phyloP scores from a whole-genome alignment of 1,140 invertebrate species.

The Radopholus similis region DNA sequence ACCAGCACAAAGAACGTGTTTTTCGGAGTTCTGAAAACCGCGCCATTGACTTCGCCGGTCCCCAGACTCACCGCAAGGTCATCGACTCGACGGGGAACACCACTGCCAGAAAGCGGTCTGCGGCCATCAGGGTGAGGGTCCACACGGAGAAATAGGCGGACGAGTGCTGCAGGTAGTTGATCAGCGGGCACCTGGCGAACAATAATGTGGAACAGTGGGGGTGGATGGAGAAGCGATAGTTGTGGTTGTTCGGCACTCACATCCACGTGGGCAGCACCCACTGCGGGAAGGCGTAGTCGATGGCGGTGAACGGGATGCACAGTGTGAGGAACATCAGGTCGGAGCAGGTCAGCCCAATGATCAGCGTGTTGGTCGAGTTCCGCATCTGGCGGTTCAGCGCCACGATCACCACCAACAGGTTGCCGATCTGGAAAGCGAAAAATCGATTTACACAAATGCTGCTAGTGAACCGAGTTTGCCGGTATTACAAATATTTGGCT shows the following conservation, averaged over 20 bases:
- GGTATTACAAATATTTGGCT: too few relatives aligned
- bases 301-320: conserved; percentile 87
- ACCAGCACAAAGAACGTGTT: conserved; percentile 68
- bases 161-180: conserved; percentile 64
- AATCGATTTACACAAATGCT: too few relatives aligned
- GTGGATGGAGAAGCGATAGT: conserved; percentile 16
- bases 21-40: conserved; percentile 74
- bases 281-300: conserved; percentile 76
- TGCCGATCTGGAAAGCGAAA: conserved; percentile 30
- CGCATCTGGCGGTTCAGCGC: conserved; percentile 56
- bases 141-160: conserved; percentile 89
- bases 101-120: conserved; percentile 81
- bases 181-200: background rate
- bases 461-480: too few relatives aligned
- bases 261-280: conserved; percentile 69
- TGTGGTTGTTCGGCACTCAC: conserved; percentile 57
- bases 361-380: conserved; percentile 53
- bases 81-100: conserved; percentile 21
- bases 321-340: conserved; percentile 90
- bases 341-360: conserved; percentile 64
- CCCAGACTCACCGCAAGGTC: conserved; percentile 2
- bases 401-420: conserved; percentile 52
- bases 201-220: background rate
- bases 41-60: background rate
- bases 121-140: conserved; percentile 86